Conservation (phyloP, 2,888 invertebrate species). For the Platypus cylindrus region DNA sequence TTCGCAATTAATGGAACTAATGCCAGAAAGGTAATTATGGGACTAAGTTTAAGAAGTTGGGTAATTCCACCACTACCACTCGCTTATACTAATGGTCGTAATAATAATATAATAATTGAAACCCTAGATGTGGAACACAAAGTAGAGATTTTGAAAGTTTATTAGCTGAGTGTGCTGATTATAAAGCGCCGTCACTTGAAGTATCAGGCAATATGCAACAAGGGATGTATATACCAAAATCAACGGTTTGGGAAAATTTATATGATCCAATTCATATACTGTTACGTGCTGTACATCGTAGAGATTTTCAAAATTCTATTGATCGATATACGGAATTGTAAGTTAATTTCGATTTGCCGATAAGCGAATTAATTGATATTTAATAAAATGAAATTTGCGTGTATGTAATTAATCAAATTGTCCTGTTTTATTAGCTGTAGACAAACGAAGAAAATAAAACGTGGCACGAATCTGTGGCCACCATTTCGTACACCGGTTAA, state of each 20-base stretch:
- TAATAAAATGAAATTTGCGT: background rate
- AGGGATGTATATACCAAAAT: constrained; percentile 77
- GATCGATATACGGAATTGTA: constrained; percentile 84
- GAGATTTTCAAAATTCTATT: constrained; percentile 89
- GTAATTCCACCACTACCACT: too few species aligned
- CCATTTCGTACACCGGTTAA: constrained; percentile 63
- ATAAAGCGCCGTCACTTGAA: constrained; percentile 78
- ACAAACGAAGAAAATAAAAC: constrained; percentile 29
- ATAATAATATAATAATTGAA: too few species aligned
- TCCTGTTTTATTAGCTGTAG: constrained; percentile 21
- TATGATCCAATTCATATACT: constrained; percentile 92
- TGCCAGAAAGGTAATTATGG: constrained; percentile 59
- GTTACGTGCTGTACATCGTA: constrained; percentile 77
- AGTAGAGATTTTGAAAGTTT: constrained; percentile 80
- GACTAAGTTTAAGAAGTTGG: too few species aligned
- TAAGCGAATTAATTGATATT: background rate
- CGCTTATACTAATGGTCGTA: too few species aligned
- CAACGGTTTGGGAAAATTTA: constrained; percentile 71
- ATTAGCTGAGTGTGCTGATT: constrained; percentile 51
- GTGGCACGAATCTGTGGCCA: constrained; percentile 50
- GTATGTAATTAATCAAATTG: background rate
- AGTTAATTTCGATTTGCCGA: constrained; percentile 31
- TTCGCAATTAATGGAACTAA: constrained; percentile 85
- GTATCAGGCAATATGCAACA: constrained; percentile 61
- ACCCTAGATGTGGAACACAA: constrained; percentile 73